A percentile compares a stretch with the other conserved stretches of the same genome.
These are phyloP conservation scores for Epinephelus awoara DNA, from an alignment of 2,797 vertebrate genomes.

Conservation along the genomic window DNA sequence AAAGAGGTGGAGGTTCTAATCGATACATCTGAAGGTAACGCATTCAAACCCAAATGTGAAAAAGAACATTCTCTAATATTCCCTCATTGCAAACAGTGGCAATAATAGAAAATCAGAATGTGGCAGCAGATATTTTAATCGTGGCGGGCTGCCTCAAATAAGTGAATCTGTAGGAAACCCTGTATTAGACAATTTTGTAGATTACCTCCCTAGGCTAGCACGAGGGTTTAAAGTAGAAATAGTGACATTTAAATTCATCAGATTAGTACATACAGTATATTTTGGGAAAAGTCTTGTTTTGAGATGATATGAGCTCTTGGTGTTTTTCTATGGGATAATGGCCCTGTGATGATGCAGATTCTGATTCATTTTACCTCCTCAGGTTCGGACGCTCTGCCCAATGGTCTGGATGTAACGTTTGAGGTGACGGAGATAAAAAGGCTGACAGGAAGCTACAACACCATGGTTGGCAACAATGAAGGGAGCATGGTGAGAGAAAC, in stretches of 20 bases:
- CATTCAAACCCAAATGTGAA: not conserved
- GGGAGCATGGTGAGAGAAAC: conserved; percentile 94
- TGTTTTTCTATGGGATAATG: not conserved
- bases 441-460: conserved; percentile 97
- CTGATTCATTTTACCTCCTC: conserved; percentile 15
- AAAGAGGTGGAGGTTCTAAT: conserved; percentile 96
- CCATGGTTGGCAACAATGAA: conserved; percentile 99
- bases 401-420: conserved; percentile 95
- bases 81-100: too few relatives aligned
- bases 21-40: conserved; percentile 92
- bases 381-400: conserved; percentile 94
- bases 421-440: conserved; percentile 94
- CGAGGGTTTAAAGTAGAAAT: not conserved
- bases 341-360: too few relatives aligned
- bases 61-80: not conserved
- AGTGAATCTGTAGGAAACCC: not conserved
- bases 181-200: not conserved
- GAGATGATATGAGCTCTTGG: too few relatives aligned
- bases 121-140: too few relatives aligned
- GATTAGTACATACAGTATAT: not conserved
- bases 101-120: too few relatives aligned
- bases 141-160: too few relatives aligned
- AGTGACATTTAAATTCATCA: not conserved
- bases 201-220: not conserved
- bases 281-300: not conserved